Percentiles rank a stretch among this genome's conserved stretches.
Evolutionary conservation across 2,113 vertebrate species (phyloP).

Genomic region (Melanerpes formicivorus): DNA sequence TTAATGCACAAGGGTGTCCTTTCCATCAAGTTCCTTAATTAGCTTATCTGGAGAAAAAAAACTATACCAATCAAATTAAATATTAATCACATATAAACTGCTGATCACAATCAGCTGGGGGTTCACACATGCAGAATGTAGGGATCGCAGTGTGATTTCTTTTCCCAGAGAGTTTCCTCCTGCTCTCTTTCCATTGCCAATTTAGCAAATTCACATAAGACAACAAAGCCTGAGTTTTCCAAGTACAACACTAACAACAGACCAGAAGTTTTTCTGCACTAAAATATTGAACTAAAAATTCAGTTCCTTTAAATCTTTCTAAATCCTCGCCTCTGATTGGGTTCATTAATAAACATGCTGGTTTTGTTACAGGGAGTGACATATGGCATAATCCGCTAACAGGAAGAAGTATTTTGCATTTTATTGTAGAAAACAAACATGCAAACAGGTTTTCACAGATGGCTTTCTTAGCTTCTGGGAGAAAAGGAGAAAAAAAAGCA

Average conservation of each 20-base stretch:
- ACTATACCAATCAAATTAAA: conserved; percentile 79
- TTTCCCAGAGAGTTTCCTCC: conserved; percentile 63
- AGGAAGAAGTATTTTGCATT: conserved; percentile 98
- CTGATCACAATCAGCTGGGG: conserved; percentile 73
- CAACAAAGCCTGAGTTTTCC: conserved; percentile 73
- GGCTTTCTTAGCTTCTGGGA: conserved; percentile 90
- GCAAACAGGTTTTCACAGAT: conserved; percentile 99
- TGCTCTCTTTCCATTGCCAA: conserved; percentile 70
- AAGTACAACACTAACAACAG: conserved; percentile 64
- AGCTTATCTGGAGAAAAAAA: conserved; percentile 75
- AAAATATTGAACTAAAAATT: conserved; percentile 74
- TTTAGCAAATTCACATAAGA: conserved; percentile 65
- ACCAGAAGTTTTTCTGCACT: conserved; percentile 70
- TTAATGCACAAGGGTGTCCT: conserved; percentile 60
- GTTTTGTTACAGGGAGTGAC: conserved; percentile 91
- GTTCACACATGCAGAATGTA: conserved; percentile 43
- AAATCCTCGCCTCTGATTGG: conserved; percentile 89
- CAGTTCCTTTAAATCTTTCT: conserved; percentile 79
- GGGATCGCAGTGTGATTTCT: conserved; percentile 53
- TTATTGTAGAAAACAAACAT: conserved; percentile 99
- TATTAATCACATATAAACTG: conserved; percentile 81
- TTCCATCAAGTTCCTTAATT: conserved; percentile 74
- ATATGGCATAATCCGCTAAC: conserved; percentile 97
- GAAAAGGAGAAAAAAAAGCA: conserved; percentile 32
- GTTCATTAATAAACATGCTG: conserved; percentile 97